Base-by-base conservation (phyloP, 2,888 invertebrate genomes). In the Octodonta nipae region DNA sequence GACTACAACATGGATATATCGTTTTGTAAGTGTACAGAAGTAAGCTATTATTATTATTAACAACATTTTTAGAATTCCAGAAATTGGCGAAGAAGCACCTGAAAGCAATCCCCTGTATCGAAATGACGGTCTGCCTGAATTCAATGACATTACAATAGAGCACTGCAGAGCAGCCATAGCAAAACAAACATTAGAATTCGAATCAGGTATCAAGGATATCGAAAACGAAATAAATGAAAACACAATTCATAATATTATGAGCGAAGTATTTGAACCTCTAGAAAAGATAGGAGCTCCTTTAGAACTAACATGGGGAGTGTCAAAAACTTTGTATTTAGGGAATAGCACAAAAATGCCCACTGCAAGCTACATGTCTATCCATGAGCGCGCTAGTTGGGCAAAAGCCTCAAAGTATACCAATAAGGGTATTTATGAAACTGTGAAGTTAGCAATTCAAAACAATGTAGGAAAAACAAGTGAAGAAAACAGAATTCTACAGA, bases 121-220 rank as follows among this genome's bases (percentile, higher is more conserved):
- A 38, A 73, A 78, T 34, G 73, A 76, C 47, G 79, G 78, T 0
- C 63, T 82, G 26, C 89, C 89, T 4, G 78, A 84, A 51, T 91
- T 89, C 56, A 78, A 73, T 48, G 72, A 75, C 38, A 66, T 91
- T 12, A 77, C 80, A 2, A 78, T 86, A 28, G 84, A 88, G 58
- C 82, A 82, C 60, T 88, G 87, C 56, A 70, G 85, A 36, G 81
- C 81, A 2, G 80, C 85, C 4, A 77, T 91, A 44, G 86, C 83
- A 15, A 84, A 79, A 56, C 78, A 86, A 50, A 73, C 84, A 1
- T 63, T 84, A 16, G 80, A 84, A 35, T 83, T 83, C 51, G 91
- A 92, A 60, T 74, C 77, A 47, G 72, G 73, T 10, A 70, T 88
- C 0, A 70, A 70, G 51, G 66, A 71, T 22, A 61, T 88, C 30